These are phyloP conservation scores for Zygothrica quintamaculata DNA, from an alignment of 2,888 invertebrate species.

Conservation along the genomic window DNA sequence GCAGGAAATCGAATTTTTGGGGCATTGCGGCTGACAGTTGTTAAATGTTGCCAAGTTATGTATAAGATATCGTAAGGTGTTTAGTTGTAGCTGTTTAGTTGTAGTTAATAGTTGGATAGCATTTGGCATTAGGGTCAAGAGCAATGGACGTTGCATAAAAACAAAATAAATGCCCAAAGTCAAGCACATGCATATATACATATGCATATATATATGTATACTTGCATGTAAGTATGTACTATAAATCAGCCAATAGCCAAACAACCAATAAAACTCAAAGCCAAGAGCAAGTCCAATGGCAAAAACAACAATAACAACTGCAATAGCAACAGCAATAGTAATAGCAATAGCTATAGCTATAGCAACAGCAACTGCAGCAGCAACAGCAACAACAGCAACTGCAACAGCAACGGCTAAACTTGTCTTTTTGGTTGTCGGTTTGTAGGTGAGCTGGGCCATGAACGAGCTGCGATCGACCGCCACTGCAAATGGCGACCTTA, in stretches of 20 bases:
- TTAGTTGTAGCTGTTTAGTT: neutral
- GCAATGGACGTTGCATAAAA: slow-evolving; percentile 50
- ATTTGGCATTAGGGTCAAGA: slow-evolving; percentile 76
- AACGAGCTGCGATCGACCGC: slow-evolving; percentile 64
- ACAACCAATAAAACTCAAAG: slow-evolving; percentile 73
- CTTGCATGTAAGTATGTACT: slow-evolving; percentile 35
- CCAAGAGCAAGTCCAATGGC: slow-evolving; percentile 80
- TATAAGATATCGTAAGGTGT: slow-evolving; percentile 1
- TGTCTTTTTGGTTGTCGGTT: slow-evolving; percentile 70
- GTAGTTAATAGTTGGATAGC: neutral
- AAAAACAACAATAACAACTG: slow-evolving; percentile 39
- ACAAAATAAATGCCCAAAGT: slow-evolving; percentile 24
- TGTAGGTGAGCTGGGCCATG: slow-evolving; percentile 83
- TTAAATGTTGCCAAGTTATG: too few relatives aligned
- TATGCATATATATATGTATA: slow-evolving; percentile 3
- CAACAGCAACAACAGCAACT: slow-evolving; percentile 20
- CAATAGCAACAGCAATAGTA: slow-evolving; percentile 24
- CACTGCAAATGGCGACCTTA: slow-evolving; percentile 71
- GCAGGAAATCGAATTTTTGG: slow-evolving; percentile 68
- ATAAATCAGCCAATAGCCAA: slow-evolving; percentile 79
- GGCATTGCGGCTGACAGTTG: neutral
- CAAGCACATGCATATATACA: slow-evolving; percentile 13
- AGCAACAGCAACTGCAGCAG: slow-evolving; percentile 13
- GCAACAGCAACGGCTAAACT: slow-evolving; percentile 47
- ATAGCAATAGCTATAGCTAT: slow-evolving; percentile 25